These are phyloP conservation scores for Eudasyphora cyanicolor DNA, from an alignment of 2,888 invertebrate species.

Conservation along the genomic window DNA sequence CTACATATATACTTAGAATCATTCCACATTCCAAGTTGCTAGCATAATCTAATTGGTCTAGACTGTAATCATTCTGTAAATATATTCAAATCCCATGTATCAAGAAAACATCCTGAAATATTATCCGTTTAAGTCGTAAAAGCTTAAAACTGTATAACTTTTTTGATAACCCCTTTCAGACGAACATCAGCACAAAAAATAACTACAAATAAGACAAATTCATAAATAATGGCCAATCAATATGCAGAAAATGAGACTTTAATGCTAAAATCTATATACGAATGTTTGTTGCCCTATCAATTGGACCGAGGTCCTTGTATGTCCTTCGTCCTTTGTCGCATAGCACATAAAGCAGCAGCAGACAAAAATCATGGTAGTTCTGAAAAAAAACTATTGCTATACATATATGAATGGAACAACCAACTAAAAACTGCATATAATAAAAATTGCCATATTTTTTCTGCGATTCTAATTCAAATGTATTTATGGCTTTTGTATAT, in stretches of 20 bases:
- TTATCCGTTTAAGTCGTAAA: no score
- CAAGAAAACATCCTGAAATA: no score
- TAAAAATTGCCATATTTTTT: slow-evolving; percentile 11
- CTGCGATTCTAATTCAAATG: slow-evolving; percentile 24
- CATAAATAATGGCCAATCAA: slow-evolving; percentile 62
- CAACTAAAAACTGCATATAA: not conserved
- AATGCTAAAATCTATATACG: slow-evolving; percentile 47
- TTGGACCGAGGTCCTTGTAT: no score
- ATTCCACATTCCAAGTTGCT: no score
- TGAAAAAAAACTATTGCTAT: no score
- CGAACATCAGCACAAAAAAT: no score
- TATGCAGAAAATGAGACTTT: slow-evolving; percentile 64
- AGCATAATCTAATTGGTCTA: no score
- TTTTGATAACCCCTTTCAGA: not conserved
- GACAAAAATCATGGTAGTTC: slow-evolving; percentile 18
- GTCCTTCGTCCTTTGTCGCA: not conserved
- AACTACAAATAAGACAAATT: slow-evolving; percentile 47
- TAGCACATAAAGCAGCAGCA: slow-evolving; percentile 25
- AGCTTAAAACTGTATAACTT: no score
- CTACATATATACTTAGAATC: no score
- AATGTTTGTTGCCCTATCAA: not conserved
- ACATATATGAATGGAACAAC: no score
- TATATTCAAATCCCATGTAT: no score
- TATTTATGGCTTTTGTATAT: slow-evolving; percentile 56
- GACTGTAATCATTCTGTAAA: no score